Percentiles rank a stretch among this genome's conserved stretches.
Evolutionary conservation across 2,888 invertebrate species (phyloP).

Genomic region (Macaria notata): DNA sequence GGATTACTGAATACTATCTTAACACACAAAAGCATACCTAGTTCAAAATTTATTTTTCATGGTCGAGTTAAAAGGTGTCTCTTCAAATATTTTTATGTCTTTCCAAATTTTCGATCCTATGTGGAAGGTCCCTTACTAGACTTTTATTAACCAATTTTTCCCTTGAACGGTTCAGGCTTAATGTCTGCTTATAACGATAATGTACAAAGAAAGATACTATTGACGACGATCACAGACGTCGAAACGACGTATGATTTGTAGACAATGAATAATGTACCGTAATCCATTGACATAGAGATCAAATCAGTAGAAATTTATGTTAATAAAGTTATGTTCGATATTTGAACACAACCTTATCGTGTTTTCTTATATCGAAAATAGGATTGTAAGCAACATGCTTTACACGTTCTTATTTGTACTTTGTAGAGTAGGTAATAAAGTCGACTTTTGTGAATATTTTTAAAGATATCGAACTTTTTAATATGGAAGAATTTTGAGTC

Average conservation of each 20-base stretch:
- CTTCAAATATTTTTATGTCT: too few species aligned
- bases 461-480: too few species aligned
- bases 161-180: slow-evolving; percentile 72
- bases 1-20: too few species aligned
- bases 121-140: slow-evolving; percentile 40
- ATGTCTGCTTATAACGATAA: slow-evolving; percentile 72
- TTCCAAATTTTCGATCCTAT: slow-evolving; percentile 5
- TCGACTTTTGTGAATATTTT: neutral
- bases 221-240: slow-evolving; percentile 51
- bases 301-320: slow-evolving; percentile 1
- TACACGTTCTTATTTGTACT: slow-evolving; percentile 17
- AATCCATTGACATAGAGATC: neutral
- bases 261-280: slow-evolving; percentile 31
- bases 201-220: slow-evolving; percentile 67
- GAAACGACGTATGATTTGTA: slow-evolving; percentile 41
- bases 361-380: slow-evolving; percentile 41
- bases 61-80: too few species aligned
- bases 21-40: too few species aligned
- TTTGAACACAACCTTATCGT: slow-evolving; percentile 71
- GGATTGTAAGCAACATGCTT: neutral
- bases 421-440: neutral
- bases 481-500: slow-evolving; percentile 22
- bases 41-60: too few species aligned
- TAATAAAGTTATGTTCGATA: slow-evolving; percentile 74
- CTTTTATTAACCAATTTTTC: slow-evolving; percentile 79